Evolutionary conservation across 2,113 vertebrate species (phyloP).

Genomic region (Marcusenius ussheri): DNA sequence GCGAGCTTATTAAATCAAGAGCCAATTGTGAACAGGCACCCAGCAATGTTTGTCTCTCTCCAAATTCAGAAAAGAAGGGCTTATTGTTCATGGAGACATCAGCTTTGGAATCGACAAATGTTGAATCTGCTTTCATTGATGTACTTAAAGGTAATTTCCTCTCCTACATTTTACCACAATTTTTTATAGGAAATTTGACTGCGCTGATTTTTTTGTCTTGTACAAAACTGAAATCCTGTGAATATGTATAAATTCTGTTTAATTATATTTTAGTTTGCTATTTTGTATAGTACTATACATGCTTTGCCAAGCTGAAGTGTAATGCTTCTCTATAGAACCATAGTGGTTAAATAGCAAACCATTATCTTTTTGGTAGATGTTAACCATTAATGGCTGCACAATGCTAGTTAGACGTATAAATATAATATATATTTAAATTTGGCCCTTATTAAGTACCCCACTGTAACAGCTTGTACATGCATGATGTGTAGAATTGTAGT

Average conservation of each 20-base stretch:
- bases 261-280: not conserved
- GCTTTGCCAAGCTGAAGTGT: not conserved
- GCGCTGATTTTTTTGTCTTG: not conserved
- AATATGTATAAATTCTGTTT: not conserved
- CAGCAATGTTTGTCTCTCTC: slow-evolving; percentile 35
- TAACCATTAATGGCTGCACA: not conserved
- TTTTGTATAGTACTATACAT: not conserved
- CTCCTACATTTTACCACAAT: not conserved
- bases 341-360: not conserved
- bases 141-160: slow-evolving; percentile 76
- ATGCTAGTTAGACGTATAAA: not conserved
- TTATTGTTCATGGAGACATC: slow-evolving; percentile 93
- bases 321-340: not conserved
- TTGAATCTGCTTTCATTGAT: slow-evolving; percentile 89
- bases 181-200: not conserved
- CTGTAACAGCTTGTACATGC: not conserved
- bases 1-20: not conserved
- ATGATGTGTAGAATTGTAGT: not conserved
- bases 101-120: slow-evolving; percentile 87
- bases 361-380: not conserved
- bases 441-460: not conserved
- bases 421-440: not conserved
- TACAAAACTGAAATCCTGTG: not conserved
- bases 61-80: slow-evolving; percentile 74
- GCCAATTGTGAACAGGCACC: not conserved